A percentile compares a stretch with the other conserved stretches of the same genome.
These are phyloP conservation scores for Cottoperca gobio DNA, from an alignment of 2,797 vertebrate species.

Conservation along the genomic window DNA sequence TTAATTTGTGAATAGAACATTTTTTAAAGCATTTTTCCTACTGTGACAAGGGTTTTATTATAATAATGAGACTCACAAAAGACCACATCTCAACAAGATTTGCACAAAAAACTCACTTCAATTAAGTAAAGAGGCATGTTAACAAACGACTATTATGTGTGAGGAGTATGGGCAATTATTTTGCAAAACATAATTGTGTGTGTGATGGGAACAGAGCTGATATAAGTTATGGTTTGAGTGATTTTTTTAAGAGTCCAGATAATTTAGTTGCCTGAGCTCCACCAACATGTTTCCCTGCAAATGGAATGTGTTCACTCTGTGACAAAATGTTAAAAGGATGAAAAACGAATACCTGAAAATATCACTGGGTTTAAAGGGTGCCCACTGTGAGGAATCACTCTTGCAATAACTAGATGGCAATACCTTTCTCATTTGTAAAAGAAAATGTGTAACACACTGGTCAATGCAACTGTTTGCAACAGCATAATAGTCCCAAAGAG, in stretches of 20 bases:
- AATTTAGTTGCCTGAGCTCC: slow-evolving; percentile 15
- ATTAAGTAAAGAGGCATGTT: background rate
- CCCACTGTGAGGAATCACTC: slow-evolving; percentile 32
- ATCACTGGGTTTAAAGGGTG: slow-evolving; percentile 33
- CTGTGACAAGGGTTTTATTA: background rate
- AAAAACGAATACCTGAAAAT: slow-evolving; percentile 30
- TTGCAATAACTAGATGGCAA: slow-evolving; percentile 17
- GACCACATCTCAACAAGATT: background rate
- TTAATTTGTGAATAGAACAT: background rate
- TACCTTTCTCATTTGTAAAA: slow-evolving; percentile 31
- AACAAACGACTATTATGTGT: background rate
- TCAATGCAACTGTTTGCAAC: slow-evolving; percentile 39
- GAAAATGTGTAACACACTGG: slow-evolving; percentile 25
- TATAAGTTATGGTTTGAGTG: background rate
- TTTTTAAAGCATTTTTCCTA: background rate
- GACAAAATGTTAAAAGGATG: slow-evolving; percentile 30
- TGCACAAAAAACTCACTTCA: background rate
- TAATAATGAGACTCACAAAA: background rate
- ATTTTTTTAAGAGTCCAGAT: slow-evolving; percentile 16
- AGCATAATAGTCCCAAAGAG: slow-evolving; percentile 49
- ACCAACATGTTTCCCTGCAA: slow-evolving; percentile 27
- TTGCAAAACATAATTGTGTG: background rate
- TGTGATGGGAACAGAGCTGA: background rate
- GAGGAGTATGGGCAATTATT: background rate
- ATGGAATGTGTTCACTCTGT: slow-evolving; percentile 39